Base-by-base conservation (phyloP, 2,797 vertebrate species). In the Aeoliscus strigatus region DNA sequence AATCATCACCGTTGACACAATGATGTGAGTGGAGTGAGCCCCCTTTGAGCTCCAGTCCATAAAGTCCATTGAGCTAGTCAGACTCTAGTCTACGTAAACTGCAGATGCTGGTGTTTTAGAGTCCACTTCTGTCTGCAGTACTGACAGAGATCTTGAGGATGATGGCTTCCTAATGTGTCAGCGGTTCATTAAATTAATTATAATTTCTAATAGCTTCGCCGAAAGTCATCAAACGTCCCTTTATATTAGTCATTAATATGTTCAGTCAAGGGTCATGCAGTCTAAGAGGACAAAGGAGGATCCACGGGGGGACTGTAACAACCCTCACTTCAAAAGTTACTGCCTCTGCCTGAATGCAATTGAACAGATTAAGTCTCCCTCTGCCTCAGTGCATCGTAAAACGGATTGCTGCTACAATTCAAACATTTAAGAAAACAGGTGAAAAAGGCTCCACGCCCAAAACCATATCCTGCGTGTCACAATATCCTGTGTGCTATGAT, bases 31-130 rank as follows among this genome's bases (percentile, higher is more conserved):
- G 48, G 21, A 37, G 27, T 30, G 32, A 42, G 50, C 25, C 24
- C 24, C 40, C 29, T 46, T 44, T 48, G 54, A 40, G 38, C 50
- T 60, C 30, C 37, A 24, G 31, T 81, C 69, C 64, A 78, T 76
- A 73, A 55, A 74, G 35, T 14, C 48, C 42, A 66, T 51, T 63
- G n/a, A n/a, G n/a, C 70, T 59, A 60, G 66, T 60, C 40, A 14
- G 27, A 51, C 70, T 52, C 49, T 29, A 55, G 47, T 54, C 24
- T 60, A 60, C 63, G 60, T 52, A 39, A 36, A 37, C 40, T 41
- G 23, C 42, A 33, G 53, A 33, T 27, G 36, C 51, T 42, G 27
- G 9, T 8, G 9, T 44, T 21, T 3, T 21, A 6, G n/a, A 55
- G 47, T 43, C 40, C 27, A 29, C 51, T 41, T 59, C 36, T 54